These are phyloP conservation scores for Synanthedon tipuliformis DNA, from an alignment of 2,888 invertebrate species.

Conservation along the genomic window DNA sequence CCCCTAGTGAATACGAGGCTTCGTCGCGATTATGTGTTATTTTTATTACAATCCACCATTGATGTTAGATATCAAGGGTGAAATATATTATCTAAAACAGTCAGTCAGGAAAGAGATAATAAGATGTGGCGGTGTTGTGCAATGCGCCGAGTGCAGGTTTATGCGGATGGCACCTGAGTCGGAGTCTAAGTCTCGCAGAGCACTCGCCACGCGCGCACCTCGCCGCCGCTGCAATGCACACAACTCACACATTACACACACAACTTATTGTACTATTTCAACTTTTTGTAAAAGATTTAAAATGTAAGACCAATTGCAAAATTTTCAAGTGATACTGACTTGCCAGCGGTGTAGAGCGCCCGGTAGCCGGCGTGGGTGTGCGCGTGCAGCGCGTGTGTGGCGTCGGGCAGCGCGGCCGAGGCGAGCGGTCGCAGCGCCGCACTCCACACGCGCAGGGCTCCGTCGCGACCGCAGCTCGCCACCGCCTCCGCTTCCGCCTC, in stretches of 20 bases:
- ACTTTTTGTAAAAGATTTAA: background rate
- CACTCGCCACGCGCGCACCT: constrained; percentile 76
- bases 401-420: constrained; percentile 57
- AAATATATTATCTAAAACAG: too few relatives aligned
- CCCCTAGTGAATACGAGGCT: too few relatives aligned
- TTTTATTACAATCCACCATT: too few relatives aligned
- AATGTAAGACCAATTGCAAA: too few relatives aligned
- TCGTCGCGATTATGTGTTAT: too few relatives aligned
- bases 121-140: background rate
- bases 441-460: constrained; percentile 81
- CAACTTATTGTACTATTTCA: background rate
- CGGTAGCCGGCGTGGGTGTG: constrained; percentile 53
- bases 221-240: constrained; percentile 76
- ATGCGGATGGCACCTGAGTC: constrained; percentile 16
- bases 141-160: constrained; percentile 6
- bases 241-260: constrained; percentile 12
- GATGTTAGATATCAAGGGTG: too few relatives aligned
- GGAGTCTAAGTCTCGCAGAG: constrained; percentile 49
- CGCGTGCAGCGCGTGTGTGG: constrained; percentile 77
- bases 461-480: constrained; percentile 82
- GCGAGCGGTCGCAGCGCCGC: constrained; percentile 70
- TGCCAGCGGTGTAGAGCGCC: constrained; percentile 82
- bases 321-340: constrained; percentile 66
- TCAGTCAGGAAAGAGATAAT: too few relatives aligned
- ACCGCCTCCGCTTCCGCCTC: constrained; percentile 49